Percentiles rank a stretch among this genome's conserved stretches.
phyloP scores from a whole-genome alignment of 2,888 invertebrate species.

The Dyspetes luteomarginatus region DNA sequence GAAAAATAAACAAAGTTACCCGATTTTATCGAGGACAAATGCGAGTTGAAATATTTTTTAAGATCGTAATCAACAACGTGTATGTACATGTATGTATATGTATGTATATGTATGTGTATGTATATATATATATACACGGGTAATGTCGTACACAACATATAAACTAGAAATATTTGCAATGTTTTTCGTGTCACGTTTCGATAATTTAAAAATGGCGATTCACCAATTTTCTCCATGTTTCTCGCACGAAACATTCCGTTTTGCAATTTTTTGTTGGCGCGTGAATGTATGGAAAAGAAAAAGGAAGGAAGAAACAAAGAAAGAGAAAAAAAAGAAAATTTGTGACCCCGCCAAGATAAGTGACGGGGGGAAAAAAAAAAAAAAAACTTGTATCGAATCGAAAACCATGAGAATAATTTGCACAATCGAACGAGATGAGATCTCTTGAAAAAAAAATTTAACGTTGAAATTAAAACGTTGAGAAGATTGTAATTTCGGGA shows the following conservation, averaged over 20 bases:
- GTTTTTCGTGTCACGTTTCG: slow-evolving; percentile 16
- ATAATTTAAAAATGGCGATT: slow-evolving; percentile 19
- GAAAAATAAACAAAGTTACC: neutral
- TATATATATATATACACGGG: too few species aligned
- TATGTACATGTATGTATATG: neutral
- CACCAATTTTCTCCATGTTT: slow-evolving; percentile 25
- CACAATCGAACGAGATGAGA: too few species aligned
- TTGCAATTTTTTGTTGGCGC: slow-evolving; percentile 32
- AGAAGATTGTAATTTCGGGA: too few species aligned
- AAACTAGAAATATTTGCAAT: too few species aligned
- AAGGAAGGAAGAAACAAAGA: neutral
- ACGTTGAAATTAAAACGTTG: too few species aligned
- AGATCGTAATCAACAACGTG: slow-evolving; percentile 2
- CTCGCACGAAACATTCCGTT: slow-evolving; percentile 44
- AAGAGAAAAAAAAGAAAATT: neutral
- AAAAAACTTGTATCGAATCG: neutral
- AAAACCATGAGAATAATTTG: too few species aligned
- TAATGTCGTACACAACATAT: too few species aligned
- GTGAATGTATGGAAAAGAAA: slow-evolving; percentile 11
- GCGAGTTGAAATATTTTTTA: slow-evolving; percentile 6
- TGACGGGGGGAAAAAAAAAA: neutral
- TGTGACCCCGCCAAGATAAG: too few species aligned
- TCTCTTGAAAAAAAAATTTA: too few species aligned
- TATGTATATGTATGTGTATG: too few species aligned
- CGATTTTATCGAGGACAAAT: neutral